phyloP scores from a whole-genome alignment of 2,888 invertebrate genomes.

The Dinocampus coccinellae region DNA sequence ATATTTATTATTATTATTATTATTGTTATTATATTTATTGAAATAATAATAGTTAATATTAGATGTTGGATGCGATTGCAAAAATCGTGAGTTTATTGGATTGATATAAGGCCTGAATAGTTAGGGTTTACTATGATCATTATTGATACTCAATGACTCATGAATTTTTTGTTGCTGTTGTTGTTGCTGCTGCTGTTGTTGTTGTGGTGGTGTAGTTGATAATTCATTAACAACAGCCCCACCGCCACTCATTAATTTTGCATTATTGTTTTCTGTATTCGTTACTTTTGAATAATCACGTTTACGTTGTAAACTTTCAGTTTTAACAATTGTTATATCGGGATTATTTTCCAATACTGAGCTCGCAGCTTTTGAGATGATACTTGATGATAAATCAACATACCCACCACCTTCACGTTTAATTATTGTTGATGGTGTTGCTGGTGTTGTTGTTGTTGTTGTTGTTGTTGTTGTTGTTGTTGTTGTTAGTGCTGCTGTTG shows the following conservation, averaged over 20 bases:
- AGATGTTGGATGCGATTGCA: slow-evolving; percentile 44
- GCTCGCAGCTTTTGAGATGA: slow-evolving; percentile 62
- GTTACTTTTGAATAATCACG: slow-evolving; percentile 67
- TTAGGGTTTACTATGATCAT: slow-evolving; percentile 68
- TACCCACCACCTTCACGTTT: slow-evolving; percentile 68
- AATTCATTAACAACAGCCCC: background rate
- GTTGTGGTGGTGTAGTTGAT: slow-evolving; percentile 49
- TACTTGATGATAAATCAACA: slow-evolving; percentile 60
- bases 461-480: slow-evolving; percentile 50
- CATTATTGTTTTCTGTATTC: slow-evolving; percentile 67
- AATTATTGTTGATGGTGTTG: slow-evolving; percentile 64
- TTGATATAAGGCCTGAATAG: slow-evolving; percentile 67
- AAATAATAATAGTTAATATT: slow-evolving; percentile 7
- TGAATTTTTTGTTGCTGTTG: slow-evolving; percentile 10
- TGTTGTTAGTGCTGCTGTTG: slow-evolving; percentile 48
- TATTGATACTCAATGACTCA: slow-evolving; percentile 50
- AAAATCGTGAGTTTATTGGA: slow-evolving; percentile 29
- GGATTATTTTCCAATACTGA: slow-evolving; percentile 72
- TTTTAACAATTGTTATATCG: slow-evolving; percentile 75
- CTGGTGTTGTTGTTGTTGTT: slow-evolving; percentile 53
- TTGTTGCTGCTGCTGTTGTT: background rate
- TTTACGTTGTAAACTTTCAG: slow-evolving; percentile 69
- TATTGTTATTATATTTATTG: slow-evolving; percentile 9
- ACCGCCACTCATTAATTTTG: slow-evolving; percentile 62
- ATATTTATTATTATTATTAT: slow-evolving; percentile 3